Evolutionary conservation across 64 coral and sea anemone species (phyloP).

Genomic region (Orbicella faveolata): DNA sequence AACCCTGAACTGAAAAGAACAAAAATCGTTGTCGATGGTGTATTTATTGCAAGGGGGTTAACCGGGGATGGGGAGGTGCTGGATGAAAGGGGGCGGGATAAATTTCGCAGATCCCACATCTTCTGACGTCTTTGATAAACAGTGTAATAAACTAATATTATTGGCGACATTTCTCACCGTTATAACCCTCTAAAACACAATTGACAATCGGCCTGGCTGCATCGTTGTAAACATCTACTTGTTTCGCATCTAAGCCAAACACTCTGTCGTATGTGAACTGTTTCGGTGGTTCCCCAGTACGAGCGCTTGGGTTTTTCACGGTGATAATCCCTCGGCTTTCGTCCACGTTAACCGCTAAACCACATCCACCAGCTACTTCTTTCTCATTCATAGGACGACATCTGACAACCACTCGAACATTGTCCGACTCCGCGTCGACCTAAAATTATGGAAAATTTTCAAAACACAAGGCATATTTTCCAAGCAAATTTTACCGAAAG

Average conservation of each 20-base stretch:
- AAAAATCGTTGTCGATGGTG: too few relatives aligned
- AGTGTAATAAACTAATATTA: background rate
- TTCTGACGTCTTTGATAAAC: background rate
- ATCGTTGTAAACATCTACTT: slow-evolving; percentile 98
- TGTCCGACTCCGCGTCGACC: slow-evolving; percentile 57
- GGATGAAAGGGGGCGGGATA: too few relatives aligned
- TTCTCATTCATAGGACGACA: slow-evolving; percentile 97
- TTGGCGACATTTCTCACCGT: slow-evolving; percentile 47
- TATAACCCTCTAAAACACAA: slow-evolving; percentile 96
- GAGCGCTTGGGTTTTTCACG: slow-evolving; percentile 66
- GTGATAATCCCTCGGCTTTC: slow-evolving; percentile 87
- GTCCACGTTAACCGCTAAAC: slow-evolving; percentile 75
- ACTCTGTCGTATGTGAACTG: slow-evolving; percentile 93
- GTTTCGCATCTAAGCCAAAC: slow-evolving; percentile 83
- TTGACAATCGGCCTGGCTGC: slow-evolving; percentile 93
- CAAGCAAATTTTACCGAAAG: background rate
- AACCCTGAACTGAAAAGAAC: too few relatives aligned
- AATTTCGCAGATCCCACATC: too few relatives aligned
- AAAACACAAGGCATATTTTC: background rate
- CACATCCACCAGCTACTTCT: slow-evolving; percentile 72
- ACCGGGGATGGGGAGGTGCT: too few relatives aligned
- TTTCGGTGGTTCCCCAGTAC: slow-evolving; percentile 77
- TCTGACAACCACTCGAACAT: slow-evolving; percentile 96
- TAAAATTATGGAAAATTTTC: background rate
- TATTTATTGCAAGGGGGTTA: too few relatives aligned